These are phyloP conservation scores for Drosophila maculinotata DNA, from an alignment of 2,888 invertebrate genomes.

Conservation along the genomic window DNA sequence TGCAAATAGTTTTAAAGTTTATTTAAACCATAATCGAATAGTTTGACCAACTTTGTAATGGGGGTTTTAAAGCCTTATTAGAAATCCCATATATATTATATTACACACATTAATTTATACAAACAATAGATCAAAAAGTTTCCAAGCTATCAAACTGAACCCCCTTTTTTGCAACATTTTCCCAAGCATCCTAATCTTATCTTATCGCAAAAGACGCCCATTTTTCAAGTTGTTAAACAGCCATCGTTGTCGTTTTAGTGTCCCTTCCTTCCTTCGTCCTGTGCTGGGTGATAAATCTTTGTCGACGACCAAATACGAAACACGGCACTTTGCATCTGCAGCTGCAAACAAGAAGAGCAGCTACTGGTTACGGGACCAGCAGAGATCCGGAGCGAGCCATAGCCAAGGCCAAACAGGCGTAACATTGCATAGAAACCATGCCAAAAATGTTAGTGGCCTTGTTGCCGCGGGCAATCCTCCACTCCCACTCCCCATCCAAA, in stretches of 20 bases:
- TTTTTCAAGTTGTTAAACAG: constrained; percentile 11
- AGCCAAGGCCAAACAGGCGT: constrained; percentile 45
- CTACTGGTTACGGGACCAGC: constrained; percentile 7
- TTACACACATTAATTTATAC: too few species aligned
- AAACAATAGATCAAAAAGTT: background rate
- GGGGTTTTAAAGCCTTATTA: too few species aligned
- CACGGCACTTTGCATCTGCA: constrained; percentile 47
- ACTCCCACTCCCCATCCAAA: background rate
- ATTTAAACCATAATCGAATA: too few species aligned
- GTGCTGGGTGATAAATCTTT: constrained; percentile 67
- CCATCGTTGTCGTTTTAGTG: constrained; percentile 18
- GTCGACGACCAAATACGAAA: constrained; percentile 61
- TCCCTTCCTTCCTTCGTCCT: constrained; percentile 4
- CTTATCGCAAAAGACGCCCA: too few species aligned
- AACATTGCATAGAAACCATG: constrained; percentile 33
- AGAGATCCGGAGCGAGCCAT: constrained; percentile 5
- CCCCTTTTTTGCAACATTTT: too few species aligned
- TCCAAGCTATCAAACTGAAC: background rate
- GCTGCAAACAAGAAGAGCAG: constrained; percentile 19
- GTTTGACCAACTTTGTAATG: background rate
- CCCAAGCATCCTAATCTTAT: too few species aligned
- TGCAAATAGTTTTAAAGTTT: background rate
- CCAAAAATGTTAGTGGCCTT: constrained; percentile 63
- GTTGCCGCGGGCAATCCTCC: constrained; percentile 31
- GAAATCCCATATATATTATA: too few species aligned